phyloP scores from a whole-genome alignment of 2,888 invertebrate genomes.

The Dicyrtoma fusca region DNA sequence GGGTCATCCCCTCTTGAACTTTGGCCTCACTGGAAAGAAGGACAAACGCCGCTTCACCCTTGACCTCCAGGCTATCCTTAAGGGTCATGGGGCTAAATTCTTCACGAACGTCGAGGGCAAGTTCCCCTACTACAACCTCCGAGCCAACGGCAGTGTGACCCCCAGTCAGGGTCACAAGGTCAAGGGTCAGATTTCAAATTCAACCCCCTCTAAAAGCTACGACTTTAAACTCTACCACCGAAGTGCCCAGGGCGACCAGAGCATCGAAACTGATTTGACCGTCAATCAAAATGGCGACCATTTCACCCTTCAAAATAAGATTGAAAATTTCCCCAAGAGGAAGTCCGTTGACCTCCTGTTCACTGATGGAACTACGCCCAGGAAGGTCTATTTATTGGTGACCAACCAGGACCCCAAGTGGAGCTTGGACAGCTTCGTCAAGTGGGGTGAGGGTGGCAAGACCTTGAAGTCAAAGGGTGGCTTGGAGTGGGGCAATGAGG shows the following conservation, averaged over 20 bases:
- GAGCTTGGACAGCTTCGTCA: conserved; percentile 45
- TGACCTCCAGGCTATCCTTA: conserved; percentile 2
- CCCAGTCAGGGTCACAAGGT: neutral
- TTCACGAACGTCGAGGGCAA: conserved; percentile 41
- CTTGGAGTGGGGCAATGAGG: conserved; percentile 33
- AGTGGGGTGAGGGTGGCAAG: conserved; percentile 54
- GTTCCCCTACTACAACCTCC: conserved; percentile 27
- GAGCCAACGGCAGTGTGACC: conserved; percentile 15
- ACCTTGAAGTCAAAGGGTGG: conserved; percentile 48
- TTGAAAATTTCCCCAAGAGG: conserved; percentile 46
- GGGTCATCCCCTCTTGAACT: conserved; percentile 38
- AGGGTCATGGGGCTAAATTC: conserved; percentile 20
- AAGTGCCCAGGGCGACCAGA: conserved; percentile 27
- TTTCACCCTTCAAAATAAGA: conserved; percentile 45
- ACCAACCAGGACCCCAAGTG: conserved; percentile 37
- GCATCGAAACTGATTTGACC: conserved; percentile 22
- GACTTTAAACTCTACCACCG: conserved; percentile 23
- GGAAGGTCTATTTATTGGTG: conserved; percentile 41
- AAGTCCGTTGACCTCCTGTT: conserved; percentile 49
- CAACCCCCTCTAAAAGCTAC: neutral
- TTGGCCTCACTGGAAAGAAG: conserved; percentile 43
- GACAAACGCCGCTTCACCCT: conserved; percentile 16
- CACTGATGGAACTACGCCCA: conserved; percentile 40
- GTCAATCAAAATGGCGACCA: neutral
- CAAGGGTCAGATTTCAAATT: too few species aligned